Evolutionary conservation across 2,888 invertebrate species (phyloP), one percentile per base, ranked within the genome.

Genomic region (Drosophila birchii): DNA sequence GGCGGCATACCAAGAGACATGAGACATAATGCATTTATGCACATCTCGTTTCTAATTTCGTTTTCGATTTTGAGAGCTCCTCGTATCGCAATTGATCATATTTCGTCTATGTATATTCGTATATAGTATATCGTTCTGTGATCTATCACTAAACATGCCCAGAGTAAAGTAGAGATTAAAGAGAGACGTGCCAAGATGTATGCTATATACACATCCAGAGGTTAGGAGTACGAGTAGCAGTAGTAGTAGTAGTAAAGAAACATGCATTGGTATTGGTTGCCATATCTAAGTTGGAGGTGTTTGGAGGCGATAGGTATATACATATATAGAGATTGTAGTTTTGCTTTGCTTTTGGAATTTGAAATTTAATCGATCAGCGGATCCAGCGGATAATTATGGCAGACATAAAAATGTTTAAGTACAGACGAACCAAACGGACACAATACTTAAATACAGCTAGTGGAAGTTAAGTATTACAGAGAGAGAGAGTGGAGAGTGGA

Each of bases 351-450:
- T 78, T 62, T 63, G 79, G 78, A 75, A 84, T 73, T 75, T 76
- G 41, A 77, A 81, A 89, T 79, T 82, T 81, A 51, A 78, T 74
- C 74, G 74, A 68, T 77, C 54, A 71, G 26, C 26, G 26, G 26
- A 26, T 78, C 89, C 80, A 84, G 80, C 79, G 87, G 81, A 80
- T 79, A 80, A 86, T 53, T 53, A 83, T 90, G 91, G 91, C 89
- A 91, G 91, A 90, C 89, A 91, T 91, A 91, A 91, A 91, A 91
- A 91, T 91, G 91, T 91, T 91, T 90, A 91, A 89, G 88, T 87
- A 91, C 91, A 91, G 91, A 91, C 91, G 75, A 91, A 91, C 91
- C 91, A 90, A 88, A 88, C 90, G 88, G 89, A 90, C 89, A 83
- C 84, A 84, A 86, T 86, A 85, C 86, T 88, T 86, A 89, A 82